Evolutionary conservation across 2,888 invertebrate genomes (phyloP).

Genomic region (Drosophila anomelani): DNA sequence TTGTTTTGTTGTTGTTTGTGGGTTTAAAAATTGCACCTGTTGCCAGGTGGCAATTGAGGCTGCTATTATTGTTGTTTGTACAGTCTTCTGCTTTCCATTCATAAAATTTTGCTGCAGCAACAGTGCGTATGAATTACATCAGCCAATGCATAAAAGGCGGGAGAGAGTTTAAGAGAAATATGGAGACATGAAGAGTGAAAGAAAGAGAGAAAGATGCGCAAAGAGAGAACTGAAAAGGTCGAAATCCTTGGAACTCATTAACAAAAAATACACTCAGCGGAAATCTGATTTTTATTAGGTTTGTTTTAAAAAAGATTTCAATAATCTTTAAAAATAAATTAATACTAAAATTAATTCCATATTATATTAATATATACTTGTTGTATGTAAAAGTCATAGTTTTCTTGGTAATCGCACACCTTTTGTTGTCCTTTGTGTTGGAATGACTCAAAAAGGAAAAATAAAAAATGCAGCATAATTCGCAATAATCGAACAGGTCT

Average conservation of each 20-base stretch:
- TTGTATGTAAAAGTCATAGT: background rate
- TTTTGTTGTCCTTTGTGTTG: slow-evolving; percentile 6
- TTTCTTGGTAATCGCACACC: background rate
- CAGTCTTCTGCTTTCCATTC: slow-evolving; percentile 65
- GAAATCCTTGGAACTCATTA: slow-evolving; percentile 43
- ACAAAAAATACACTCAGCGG: slow-evolving; percentile 16
- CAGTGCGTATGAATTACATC: slow-evolving; percentile 63
- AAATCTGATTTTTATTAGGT: background rate
- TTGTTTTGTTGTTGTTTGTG: slow-evolving; percentile 1
- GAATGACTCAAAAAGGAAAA: background rate
- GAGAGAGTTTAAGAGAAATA: slow-evolving; percentile 19
- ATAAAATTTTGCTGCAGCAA: slow-evolving; percentile 73
- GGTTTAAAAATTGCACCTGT: slow-evolving; percentile 28
- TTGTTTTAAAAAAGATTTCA: too few relatives aligned
- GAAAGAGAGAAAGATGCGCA: slow-evolving; percentile 29
- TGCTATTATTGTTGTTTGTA: slow-evolving; percentile 22
- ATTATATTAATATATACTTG: background rate
- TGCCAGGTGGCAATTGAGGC: slow-evolving; percentile 18
- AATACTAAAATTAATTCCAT: background rate
- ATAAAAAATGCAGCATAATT: background rate
- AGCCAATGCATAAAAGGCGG: slow-evolving; percentile 51
- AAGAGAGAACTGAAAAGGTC: background rate
- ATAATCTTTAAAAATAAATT: background rate
- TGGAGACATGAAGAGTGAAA: background rate
- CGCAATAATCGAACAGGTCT: background rate